Base-by-base conservation (phyloP, 2,797 vertebrate genomes). In the Xyrichtys novacula region DNA sequence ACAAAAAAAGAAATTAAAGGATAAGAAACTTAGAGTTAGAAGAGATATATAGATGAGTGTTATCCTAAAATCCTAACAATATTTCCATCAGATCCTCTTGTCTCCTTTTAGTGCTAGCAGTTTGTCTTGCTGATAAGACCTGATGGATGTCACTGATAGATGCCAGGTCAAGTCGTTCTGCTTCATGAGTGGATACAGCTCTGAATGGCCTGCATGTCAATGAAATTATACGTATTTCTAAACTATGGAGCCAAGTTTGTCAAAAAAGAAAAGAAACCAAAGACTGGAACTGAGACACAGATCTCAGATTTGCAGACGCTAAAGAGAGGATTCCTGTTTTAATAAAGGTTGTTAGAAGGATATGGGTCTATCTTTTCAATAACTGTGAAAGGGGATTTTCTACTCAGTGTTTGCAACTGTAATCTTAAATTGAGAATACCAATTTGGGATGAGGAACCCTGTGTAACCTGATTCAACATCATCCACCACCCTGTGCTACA, bases 121-220 rank as follows among this genome's bases (percentile, higher is more conserved):
- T 69, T 78, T 43, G 9, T 43, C 9, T 11, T 31, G 38, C 11
- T 62, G 56, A 73, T 52, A 65, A 50, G 12, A 34, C 52, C 42
- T 73, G 68, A 26, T 75, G 11, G 5, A 7, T 44, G 20, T 44
- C 43, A 74, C 58, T 44, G 28, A 61, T 67, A 63, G 56, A 28
- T 17, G 7, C 28, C 39, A 56, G 62, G 75, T 61, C 65, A 73
- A 16, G 69, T 79, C 62, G 55, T 81, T 76, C 72, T 28, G 50
- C 82, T 79, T 71, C 69, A 71, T 3, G 0, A 25, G 17, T 6
- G 29, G 44, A 65, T 68, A 62, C 61, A 63, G 50, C 71, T 58
- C 53, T 32, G 50, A 73, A 68, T 38, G 64, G 60, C 58, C 69
- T 71, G 82, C 65, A 81, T 78, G 59, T 57, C 49, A 84, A 78